Conservation (phyloP, 2,797 vertebrate genomes). For the Coranthus polyacanthus region DNA sequence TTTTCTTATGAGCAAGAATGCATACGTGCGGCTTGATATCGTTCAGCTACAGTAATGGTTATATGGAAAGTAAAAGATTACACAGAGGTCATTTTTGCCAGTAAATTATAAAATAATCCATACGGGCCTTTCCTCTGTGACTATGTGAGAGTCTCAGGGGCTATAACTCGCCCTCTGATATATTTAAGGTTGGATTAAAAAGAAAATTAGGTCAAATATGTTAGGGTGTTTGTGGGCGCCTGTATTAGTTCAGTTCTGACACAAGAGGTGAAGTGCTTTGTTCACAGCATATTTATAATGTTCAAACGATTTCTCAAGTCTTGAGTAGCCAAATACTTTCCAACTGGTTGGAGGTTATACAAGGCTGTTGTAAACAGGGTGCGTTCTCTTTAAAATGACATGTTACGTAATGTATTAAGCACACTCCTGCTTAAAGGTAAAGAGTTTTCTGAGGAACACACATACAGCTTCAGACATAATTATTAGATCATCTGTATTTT, state of each 20-base stretch:
- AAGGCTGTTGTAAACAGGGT: background rate
- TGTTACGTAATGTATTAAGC: background rate
- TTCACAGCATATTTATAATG: background rate
- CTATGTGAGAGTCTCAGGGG: background rate
- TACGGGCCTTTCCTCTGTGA: too few relatives aligned
- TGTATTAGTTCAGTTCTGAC: background rate
- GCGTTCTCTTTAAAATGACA: background rate
- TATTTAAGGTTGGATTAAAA: too few relatives aligned
- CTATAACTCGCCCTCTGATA: background rate
- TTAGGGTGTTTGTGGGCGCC: background rate
- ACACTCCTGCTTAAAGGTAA: background rate
- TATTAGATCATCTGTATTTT: too few relatives aligned
- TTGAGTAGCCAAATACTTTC: background rate
- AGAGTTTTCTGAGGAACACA: background rate
- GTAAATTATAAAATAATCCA: too few relatives aligned
- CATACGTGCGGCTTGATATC: slow-evolving; percentile 14
- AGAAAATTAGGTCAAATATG: too few relatives aligned
- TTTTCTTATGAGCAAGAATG: slow-evolving; percentile 5
- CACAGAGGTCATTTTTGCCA: background rate
- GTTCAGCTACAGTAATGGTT: background rate
- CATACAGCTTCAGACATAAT: too few relatives aligned
- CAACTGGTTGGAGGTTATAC: background rate
- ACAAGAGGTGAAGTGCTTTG: background rate
- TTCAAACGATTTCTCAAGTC: background rate
- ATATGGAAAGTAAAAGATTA: background rate